Percentiles rank a stretch among this genome's conserved stretches.
These are phyloP conservation scores for Biston betularia DNA, from an alignment of 2,888 invertebrate genomes.

Conservation along the genomic window DNA sequence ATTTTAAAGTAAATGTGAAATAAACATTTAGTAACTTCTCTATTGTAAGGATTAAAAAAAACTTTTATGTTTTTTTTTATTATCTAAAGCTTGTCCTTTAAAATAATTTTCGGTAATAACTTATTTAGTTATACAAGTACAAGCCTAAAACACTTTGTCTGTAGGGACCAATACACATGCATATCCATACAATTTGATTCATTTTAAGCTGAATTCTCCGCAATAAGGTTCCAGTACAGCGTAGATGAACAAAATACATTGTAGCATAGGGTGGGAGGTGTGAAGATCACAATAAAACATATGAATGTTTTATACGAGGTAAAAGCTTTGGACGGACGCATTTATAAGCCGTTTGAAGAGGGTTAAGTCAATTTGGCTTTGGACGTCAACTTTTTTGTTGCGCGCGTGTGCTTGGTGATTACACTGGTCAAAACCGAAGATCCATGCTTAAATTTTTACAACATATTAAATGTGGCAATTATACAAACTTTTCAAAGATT, in stretches of 20 bases:
- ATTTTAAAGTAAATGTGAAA: no score
- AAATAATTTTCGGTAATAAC: no score
- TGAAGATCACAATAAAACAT: conserved; percentile 78
- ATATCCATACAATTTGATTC: neutral
- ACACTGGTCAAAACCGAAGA: conserved; percentile 31
- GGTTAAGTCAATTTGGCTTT: conserved; percentile 82
- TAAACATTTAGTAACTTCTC: no score
- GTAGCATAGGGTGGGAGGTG: conserved; percentile 63
- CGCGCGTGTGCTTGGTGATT: conserved; percentile 58
- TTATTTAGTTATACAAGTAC: no score
- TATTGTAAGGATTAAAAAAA: no score
- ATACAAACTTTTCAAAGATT: neutral
- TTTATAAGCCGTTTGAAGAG: conserved; percentile 82
- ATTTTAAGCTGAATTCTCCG: neutral
- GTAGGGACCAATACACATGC: no score
- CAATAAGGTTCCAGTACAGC: neutral
- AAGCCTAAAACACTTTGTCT: no score
- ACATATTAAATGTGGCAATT: neutral
- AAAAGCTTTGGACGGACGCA: conserved; percentile 77
- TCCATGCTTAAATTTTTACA: conserved; percentile 13
- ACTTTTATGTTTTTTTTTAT: no score
- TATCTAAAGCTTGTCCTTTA: no score
- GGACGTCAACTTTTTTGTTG: conserved; percentile 78
- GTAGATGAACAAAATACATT: conserved; percentile 11
- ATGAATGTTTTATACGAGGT: conserved; percentile 79